Percentiles rank a stretch among this genome's conserved stretches.
These are phyloP conservation scores for Apodemia zela DNA, from an alignment of 2,888 invertebrate genomes.

Conservation along the genomic window DNA sequence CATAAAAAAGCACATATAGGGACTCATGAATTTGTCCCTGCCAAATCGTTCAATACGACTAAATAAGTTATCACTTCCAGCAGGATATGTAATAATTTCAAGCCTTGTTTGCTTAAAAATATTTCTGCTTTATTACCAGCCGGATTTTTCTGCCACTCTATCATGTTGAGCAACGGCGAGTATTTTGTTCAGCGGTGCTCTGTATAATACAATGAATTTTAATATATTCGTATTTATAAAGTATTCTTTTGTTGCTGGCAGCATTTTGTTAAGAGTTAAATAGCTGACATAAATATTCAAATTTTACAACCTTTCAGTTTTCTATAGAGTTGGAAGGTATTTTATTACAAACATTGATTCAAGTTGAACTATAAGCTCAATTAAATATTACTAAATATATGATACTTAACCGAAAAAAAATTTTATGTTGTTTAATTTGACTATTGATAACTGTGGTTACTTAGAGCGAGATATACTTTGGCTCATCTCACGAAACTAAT, in stretches of 20 bases:
- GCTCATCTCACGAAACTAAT: too few species aligned
- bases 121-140: background rate
- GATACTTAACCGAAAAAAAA: too few species aligned
- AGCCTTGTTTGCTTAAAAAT: background rate
- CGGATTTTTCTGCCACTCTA: background rate
- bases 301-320: background rate
- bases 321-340: background rate
- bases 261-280: slow-evolving; percentile 7
- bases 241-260: slow-evolving; percentile 8
- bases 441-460: too few species aligned
- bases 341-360: background rate
- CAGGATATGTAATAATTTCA: too few species aligned
- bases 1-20: too few species aligned
- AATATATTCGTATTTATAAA: slow-evolving; percentile 9
- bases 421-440: too few species aligned
- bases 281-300: slow-evolving; percentile 5
- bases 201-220: slow-evolving; percentile 8
- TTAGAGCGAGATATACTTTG: too few species aligned
- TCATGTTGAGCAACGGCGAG: background rate
- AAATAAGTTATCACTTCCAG: too few species aligned
- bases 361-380: too few species aligned
- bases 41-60: too few species aligned
- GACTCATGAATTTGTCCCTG: too few species aligned
- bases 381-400: too few species aligned
- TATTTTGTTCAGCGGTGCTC: background rate